phyloP scores from a whole-genome alignment of 1,140 invertebrate genomes.

The Aricia agestis region DNA sequence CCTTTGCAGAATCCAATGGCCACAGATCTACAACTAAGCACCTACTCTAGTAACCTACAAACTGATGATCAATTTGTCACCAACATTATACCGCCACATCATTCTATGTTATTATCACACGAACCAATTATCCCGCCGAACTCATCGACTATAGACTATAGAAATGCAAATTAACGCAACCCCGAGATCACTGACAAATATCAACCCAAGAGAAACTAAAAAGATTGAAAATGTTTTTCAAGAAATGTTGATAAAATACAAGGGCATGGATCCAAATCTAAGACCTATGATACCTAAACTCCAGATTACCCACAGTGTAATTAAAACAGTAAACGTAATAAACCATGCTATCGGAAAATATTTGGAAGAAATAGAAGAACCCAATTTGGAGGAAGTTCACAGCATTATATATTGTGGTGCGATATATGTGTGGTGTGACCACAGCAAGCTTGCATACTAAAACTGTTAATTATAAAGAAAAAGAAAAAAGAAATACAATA shows the following conservation, averaged over 20 bases:
- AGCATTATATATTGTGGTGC: slow-evolving; percentile 13
- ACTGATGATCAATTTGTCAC: no score
- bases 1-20: not conserved
- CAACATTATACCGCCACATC: no score
- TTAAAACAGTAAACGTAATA: slow-evolving; percentile 19
- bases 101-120: no score
- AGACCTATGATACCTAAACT: slow-evolving; percentile 20
- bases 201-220: not conserved
- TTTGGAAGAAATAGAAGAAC: not conserved
- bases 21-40: not conserved
- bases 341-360: not conserved
- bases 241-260: slow-evolving; percentile 10
- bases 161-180: no score
- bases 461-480: not conserved
- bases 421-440: no score
- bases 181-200: no score
- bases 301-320: slow-evolving; percentile 19
- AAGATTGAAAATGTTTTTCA: not conserved
- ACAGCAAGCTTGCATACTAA: not conserved
- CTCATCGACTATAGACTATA: not conserved
- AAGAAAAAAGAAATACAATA: not conserved
- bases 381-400: slow-evolving; percentile 17
- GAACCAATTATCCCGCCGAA: not conserved
- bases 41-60: no score
- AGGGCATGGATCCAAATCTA: slow-evolving; percentile 15